These are phyloP conservation scores for Leptosomus discolor DNA, from an alignment of 2,113 vertebrate species.

Conservation along the genomic window DNA sequence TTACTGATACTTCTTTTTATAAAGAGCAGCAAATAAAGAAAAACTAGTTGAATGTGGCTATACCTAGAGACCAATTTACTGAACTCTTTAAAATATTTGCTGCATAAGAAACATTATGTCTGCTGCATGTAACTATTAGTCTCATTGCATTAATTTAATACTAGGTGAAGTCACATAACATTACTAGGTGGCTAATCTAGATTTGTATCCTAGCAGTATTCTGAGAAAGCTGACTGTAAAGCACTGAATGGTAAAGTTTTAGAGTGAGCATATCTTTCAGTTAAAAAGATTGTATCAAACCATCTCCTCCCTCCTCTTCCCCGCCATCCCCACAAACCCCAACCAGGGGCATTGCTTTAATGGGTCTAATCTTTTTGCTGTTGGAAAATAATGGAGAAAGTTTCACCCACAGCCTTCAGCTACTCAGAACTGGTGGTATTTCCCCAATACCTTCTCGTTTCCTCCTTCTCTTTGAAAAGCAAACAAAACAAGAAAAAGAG, in stretches of 20 bases:
- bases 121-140: not conserved
- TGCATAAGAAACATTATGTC: not conserved
- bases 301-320: not conserved
- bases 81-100: not conserved
- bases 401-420: not conserved
- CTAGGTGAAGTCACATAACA: not conserved
- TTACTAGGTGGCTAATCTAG: not conserved
- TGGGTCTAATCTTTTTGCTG: not conserved
- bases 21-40: not conserved
- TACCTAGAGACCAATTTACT: not conserved
- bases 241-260: not conserved
- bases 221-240: not conserved
- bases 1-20: not conserved
- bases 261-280: not conserved
- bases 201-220: not conserved
- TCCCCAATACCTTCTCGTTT: not conserved
- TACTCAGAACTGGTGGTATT: not conserved
- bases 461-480: not conserved
- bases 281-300: not conserved
- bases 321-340: rapidly evolving
- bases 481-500: not conserved
- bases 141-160: not conserved
- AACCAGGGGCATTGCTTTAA: not conserved
- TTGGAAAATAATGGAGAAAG: not conserved
- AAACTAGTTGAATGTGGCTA: not conserved